These are phyloP conservation scores for Orthosia gracilis DNA, from an alignment of 2,888 invertebrate species.

Conservation along the genomic window DNA sequence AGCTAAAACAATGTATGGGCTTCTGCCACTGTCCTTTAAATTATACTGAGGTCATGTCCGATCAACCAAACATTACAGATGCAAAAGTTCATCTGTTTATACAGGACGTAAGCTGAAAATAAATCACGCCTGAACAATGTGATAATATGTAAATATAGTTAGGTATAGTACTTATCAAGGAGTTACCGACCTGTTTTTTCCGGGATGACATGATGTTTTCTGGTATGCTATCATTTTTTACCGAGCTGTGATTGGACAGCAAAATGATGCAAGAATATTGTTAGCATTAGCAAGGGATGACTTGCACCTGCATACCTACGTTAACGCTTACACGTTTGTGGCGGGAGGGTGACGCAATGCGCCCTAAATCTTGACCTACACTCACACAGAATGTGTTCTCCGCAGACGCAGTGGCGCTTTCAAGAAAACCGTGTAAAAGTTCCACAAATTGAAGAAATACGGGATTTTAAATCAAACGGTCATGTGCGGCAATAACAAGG, in stretches of 20 bases:
- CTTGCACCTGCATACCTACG: conserved; percentile 6
- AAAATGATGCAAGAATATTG: conserved; percentile 13
- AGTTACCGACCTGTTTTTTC: neutral
- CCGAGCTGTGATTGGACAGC: neutral
- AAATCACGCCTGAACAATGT: conserved; percentile 28
- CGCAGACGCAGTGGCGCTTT: neutral
- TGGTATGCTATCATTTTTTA: neutral
- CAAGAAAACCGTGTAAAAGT: neutral
- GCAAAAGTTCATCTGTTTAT: conserved; percentile 25
- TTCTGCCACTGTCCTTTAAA: too few relatives aligned
- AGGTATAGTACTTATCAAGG: too few relatives aligned
- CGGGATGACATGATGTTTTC: neutral
- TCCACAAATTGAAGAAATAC: neutral
- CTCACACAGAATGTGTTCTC: conserved; percentile 7
- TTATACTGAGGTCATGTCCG: conserved; percentile 47
- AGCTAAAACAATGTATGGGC: too few relatives aligned
- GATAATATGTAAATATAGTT: conserved; percentile 1
- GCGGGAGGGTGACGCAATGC: conserved; percentile 18
- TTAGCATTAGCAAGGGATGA: conserved; percentile 22
- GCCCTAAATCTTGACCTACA: conserved; percentile 47
- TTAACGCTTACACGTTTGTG: conserved; percentile 9
- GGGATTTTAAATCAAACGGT: neutral
- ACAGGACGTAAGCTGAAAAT: conserved; percentile 24
- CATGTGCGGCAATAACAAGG: conserved; percentile 5
- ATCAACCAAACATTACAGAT: conserved; percentile 33